These are phyloP conservation scores for Anas flavirostris DNA, from an alignment of 2,797 vertebrate species.

Conservation along the genomic window DNA sequence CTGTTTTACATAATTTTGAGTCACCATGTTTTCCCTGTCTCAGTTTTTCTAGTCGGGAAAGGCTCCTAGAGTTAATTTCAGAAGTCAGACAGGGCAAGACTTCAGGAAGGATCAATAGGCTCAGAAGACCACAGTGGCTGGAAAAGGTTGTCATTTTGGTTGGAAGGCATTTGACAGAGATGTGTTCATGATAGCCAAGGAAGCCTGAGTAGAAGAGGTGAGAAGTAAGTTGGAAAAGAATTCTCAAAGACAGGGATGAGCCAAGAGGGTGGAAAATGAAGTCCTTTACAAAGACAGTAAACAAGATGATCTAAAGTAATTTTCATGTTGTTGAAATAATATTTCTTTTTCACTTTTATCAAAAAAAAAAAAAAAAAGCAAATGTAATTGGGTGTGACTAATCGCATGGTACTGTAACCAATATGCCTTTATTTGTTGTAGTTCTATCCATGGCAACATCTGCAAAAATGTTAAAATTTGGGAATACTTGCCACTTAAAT, in stretches of 20 bases:
- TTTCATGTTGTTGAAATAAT: neutral
- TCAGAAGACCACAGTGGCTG: neutral
- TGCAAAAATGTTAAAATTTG: neutral
- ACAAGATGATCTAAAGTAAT: neutral
- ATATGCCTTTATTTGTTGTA: neutral
- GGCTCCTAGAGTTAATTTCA: neutral
- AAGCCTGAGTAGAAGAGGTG: neutral
- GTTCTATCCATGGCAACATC: neutral
- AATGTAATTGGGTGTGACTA: neutral
- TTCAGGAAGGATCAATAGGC: neutral
- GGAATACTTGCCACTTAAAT: neutral
- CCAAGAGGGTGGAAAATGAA: neutral
- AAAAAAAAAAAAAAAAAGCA: constrained; percentile 17
- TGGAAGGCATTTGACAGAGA: neutral
- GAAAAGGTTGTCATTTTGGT: neutral
- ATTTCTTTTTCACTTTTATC: neutral
- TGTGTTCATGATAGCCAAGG: neutral
- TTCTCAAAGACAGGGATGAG: neutral
- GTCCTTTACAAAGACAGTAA: neutral
- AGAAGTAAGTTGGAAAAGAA: neutral
- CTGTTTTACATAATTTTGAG: neutral
- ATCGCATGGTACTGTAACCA: neutral
- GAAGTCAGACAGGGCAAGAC: neutral
- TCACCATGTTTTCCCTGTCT: neutral
- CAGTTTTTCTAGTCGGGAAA: neutral